A percentile compares a stretch with the other conserved stretches of the same genome.
Evolutionary conservation across 2,113 vertebrate genomes (phyloP).

Genomic region (Cryptomyrus ogoouensis): DNA sequence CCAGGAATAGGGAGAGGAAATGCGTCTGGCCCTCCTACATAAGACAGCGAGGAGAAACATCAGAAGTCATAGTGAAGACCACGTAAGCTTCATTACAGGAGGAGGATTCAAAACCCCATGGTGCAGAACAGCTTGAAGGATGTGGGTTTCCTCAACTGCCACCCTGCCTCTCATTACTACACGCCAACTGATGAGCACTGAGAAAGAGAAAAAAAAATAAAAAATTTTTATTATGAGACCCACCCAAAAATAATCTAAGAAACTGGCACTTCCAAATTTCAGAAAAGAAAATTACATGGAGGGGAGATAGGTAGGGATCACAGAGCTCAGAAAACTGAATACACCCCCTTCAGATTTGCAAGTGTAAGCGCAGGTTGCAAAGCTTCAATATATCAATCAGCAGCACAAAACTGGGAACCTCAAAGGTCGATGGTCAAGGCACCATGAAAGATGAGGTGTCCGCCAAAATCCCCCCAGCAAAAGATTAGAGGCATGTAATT

Average conservation of each 20-base stretch:
- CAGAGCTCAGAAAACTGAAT: neutral
- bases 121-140: neutral
- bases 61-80: neutral
- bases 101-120: neutral
- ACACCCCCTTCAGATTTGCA: neutral
- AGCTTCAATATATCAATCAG: neutral
- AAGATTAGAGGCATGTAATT: neutral
- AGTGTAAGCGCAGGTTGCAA: neutral
- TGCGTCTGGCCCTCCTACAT: conserved; percentile 27
- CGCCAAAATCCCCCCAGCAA: neutral
- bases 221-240: neutral
- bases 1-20: conserved; percentile 48
- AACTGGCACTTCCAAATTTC: neutral
- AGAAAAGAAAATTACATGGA: neutral
- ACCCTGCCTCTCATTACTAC: neutral
- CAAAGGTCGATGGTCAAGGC: neutral
- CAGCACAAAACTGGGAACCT: neutral
- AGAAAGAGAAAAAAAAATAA: neutral
- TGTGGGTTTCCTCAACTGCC: neutral
- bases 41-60: neutral
- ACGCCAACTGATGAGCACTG: neutral
- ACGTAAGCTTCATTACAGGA: neutral
- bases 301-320: neutral
- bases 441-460: neutral
- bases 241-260: neutral